Base-by-base conservation (phyloP, 53 echinoderm and acorn worm genomes). In the Echinometra lucunter region DNA sequence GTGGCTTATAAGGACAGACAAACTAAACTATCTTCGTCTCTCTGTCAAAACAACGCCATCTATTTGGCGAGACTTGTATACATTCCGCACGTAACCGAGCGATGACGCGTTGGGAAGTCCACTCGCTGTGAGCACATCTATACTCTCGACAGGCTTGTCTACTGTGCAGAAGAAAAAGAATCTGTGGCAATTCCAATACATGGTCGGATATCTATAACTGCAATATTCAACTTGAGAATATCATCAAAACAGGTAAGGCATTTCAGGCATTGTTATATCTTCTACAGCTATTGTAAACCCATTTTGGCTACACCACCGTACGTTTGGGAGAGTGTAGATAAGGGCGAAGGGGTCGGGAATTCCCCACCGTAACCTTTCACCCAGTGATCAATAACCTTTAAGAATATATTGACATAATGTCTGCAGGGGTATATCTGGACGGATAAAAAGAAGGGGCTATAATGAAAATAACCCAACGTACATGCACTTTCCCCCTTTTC, bases 21-120 rank as follows among this genome's bases (percentile, higher is more conserved):
- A n/a, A 75, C 40, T 75, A 18, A 38, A 75, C 75, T 75, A 38
- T 40, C 18, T 16, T 0, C 75, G 19, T 47, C 85, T 83, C 28
- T 83, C 28, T 83, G 28, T n/a, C n/a, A 8, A 47, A 83, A 83
- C n/a, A 17, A 47, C 85, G 85, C 85, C 85, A 83, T 83, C 85
- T 83, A 83, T 12, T 83, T 83, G 47, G 83, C 83, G 8, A 83
- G 83, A 47, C 47, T 45, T 83, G 45, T 44, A 44, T 23, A 47
- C 58, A 89, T 89, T 89, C 89, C 89, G 34, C 58, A 89, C 89
- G 89, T 89, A 12, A 37, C 1, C 19, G 13, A 37, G 58, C 89
- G 89, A 37, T 89, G 89, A 89, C 89, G 89, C 89, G 58, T 56
- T 56, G 6, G 83, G 2, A 27, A 83, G 47, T n/a, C 45, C 85